Evolutionary conservation across 2,113 vertebrate species (phyloP), one percentile per base, ranked within the genome.

Genomic region (Sceloporus undulatus): DNA sequence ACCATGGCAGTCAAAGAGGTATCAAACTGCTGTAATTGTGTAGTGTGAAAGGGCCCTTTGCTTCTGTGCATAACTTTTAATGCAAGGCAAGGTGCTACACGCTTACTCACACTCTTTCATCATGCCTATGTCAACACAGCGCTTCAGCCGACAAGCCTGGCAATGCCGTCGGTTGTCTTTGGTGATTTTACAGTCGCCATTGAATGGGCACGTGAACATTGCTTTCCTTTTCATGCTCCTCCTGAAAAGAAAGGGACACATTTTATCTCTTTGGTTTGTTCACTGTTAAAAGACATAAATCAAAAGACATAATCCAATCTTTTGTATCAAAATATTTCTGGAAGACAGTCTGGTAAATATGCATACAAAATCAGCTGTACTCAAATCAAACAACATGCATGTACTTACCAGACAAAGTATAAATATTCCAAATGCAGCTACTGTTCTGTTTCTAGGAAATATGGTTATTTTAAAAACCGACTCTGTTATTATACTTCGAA

Each of bases 121-220:
- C 99, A 99, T 99, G 91, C 99, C 99, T 2, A 99, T 99, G 96
- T 98, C 98, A 96, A 99, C 94, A 2, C 99, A 99, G 94, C 98
- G 98, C 87, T 98, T 98, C 87, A 99, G 98, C 25, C 99, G 95
- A 90, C 99, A 99, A 59, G 99, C 97, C 96, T 99, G 99, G 97
- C 99, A 99, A 95, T 99, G 99, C 65, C 99, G 97, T 82, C 99
- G 97, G 97, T 99, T 99, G 96, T 99, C 99, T 96, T 99, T 99
- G 96, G 99, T 99, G 97, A 99, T 99, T 90, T 95, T 97, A 94
- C 99, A 99, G 95, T 98, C 98, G 9, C 98, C 97, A 0, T 94
- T 99, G 96, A 99, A 99, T 27, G 98, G 99, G 85, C 99, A 99
- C 0, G 98, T 99, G 96, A 99, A 99, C 83, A 94, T 94, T 0